Percentiles rank a stretch among this genome's conserved stretches.
Evolutionary conservation across 1,140 invertebrate genomes (phyloP).

Genomic region (Papilio helenus): DNA sequence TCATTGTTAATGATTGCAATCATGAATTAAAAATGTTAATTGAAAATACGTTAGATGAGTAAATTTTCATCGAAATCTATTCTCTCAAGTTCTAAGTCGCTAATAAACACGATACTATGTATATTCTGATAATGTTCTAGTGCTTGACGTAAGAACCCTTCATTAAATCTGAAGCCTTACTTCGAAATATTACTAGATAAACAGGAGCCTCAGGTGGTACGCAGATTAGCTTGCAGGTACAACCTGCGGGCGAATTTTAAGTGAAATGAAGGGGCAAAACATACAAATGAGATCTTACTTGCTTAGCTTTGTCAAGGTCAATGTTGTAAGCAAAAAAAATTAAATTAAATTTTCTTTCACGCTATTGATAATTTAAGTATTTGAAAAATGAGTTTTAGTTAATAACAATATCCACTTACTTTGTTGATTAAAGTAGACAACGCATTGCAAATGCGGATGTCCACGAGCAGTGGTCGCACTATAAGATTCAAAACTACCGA

Average conservation of each 20-base stretch:
- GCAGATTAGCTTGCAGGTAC: constrained; percentile 43
- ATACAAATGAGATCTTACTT: constrained; percentile 8
- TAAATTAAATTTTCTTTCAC: not conserved
- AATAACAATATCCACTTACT: no score
- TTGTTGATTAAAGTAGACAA: no score
- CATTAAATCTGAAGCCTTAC: constrained; percentile 25
- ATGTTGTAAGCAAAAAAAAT: not conserved
- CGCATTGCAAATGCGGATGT: no score
- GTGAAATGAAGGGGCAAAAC: constrained; percentile 33
- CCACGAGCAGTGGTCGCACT: no score
- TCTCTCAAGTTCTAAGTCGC: not conserved
- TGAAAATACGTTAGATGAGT: no score
- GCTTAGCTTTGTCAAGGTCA: not conserved
- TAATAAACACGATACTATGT: not conserved
- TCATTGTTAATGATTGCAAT: no score
- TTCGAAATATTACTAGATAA: constrained; percentile 44
- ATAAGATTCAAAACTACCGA: not conserved
- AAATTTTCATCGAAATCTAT: no score
- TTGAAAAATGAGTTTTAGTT: no score
- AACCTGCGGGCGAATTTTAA: constrained; percentile 24
- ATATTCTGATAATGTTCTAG: not conserved
- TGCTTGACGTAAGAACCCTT: not conserved
- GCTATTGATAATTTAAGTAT: no score
- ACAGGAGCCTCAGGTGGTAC: constrained; percentile 45
- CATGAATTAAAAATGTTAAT: no score